phyloP scores from a whole-genome alignment of 2,888 invertebrate species.

The Drosophila setosimentum region DNA sequence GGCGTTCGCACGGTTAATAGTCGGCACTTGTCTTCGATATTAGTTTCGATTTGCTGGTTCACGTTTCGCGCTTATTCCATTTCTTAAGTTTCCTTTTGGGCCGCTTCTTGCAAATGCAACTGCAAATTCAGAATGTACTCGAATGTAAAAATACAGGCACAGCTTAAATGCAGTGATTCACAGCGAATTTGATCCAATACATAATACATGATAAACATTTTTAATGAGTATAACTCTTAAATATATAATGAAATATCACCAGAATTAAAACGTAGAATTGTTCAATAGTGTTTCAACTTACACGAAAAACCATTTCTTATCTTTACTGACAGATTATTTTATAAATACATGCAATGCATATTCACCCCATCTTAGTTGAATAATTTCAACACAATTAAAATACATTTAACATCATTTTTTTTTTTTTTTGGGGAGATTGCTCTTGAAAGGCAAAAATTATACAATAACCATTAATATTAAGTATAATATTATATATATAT shows the following conservation, averaged over 20 bases:
- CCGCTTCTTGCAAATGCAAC: slow-evolving; percentile 6
- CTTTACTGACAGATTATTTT: neutral
- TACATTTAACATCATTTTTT: neutral
- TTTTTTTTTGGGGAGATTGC: neutral
- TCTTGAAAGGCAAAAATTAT: neutral
- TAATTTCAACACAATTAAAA: neutral
- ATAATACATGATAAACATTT: neutral
- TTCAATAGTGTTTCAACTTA: neutral
- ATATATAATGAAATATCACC: neutral
- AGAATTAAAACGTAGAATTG: neutral
- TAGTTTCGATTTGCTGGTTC: neutral
- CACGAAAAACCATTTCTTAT: neutral
- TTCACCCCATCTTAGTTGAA: neutral
- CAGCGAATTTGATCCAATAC: neutral
- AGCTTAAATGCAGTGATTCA: neutral
- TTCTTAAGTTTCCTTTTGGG: neutral
- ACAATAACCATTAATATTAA: neutral
- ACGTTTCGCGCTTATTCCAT: slow-evolving; percentile 22
- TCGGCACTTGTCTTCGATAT: neutral
- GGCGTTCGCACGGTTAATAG: slow-evolving; percentile 33
- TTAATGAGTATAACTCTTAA: neutral
- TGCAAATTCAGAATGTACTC: neutral
- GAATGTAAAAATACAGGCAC: slow-evolving; percentile 21
- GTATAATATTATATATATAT: too few species aligned
- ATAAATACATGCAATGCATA: neutral